Evolutionary conservation across 2,797 vertebrate genomes (phyloP), one percentile per base, ranked within the genome.

Genomic region (Ibycter americanus): DNA sequence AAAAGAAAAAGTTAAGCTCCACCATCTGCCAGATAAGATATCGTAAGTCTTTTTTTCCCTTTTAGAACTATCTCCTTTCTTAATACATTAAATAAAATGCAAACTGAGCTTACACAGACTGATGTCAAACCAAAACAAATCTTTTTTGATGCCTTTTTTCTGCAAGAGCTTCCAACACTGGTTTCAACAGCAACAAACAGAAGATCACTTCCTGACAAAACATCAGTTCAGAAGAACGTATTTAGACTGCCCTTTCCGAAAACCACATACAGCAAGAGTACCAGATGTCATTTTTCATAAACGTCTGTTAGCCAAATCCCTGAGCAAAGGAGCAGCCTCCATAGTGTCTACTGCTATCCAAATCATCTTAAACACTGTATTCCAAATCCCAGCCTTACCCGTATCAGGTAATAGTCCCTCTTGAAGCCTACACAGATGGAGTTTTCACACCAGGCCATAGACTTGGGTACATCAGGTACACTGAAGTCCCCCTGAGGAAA

Each of bases 361-460:
- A 10, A 65, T 17, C 21, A 12, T 68, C 46, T 73, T 44, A 46
- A 68, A 66, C 11, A 36, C 22, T 11, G 15, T 58, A 18, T 74
- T 46, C 38, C 40, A 79, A 80, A 61, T 29, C 15, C 97, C 32
- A 12, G 1, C n/a, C 98, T 95, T 98, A 99, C 99, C 98, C 99
- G 98, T 96, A 99, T 99, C 79, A 99, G 98, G 97, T 99, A 99
- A 98, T 99, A 99, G 97, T 99, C 99, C 92, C 99, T 98, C 96
- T 99, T 99, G 97, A 99, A 99, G 66, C 99, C 99, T 32, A 99
- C 99, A 95, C 99, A 99, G 92, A 99, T 99, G 89, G 99, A 99
- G 97, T 99, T 99, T 97, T 99, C 99, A 97, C 99, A 99, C 99
- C 99, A 99, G 15, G 99, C 99, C 99, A 99, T 99, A 73, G 99